A percentile compares a stretch with the other conserved stretches of the same genome.
Conservation (phyloP, 2,797 vertebrate species). For the Myotis daubentonii region DNA sequence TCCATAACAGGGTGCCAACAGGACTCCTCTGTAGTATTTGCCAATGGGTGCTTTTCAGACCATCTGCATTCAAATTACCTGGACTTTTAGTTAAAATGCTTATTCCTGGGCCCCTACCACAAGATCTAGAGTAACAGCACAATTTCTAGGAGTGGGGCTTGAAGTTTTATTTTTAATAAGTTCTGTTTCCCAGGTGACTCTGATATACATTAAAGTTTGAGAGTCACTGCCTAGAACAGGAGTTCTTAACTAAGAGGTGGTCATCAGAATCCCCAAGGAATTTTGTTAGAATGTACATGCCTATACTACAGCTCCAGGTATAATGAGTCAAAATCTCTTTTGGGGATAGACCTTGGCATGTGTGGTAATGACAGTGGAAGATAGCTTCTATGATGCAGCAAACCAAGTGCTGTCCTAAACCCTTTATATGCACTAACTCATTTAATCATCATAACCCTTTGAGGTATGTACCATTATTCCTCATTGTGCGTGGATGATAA, state of each 20-base stretch:
- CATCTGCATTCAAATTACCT: constrained; percentile 1
- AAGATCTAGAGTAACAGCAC: background rate
- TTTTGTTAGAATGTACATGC: background rate
- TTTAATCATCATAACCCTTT: background rate
- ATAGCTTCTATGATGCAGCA: background rate
- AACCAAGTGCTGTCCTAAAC: background rate
- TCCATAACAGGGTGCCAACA: background rate
- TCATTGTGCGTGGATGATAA: background rate
- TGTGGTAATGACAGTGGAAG: background rate
- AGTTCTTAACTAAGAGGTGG: background rate
- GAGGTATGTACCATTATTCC: background rate
- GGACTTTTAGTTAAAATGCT: constrained; percentile 16
- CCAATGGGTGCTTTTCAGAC: background rate
- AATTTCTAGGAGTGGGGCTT: background rate
- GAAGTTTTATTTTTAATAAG: constrained; percentile 31
- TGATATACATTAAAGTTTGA: constrained; percentile 25
- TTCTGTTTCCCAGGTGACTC: background rate
- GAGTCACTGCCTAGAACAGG: background rate
- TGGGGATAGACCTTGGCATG: background rate
- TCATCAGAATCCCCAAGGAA: background rate
- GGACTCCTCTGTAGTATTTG: constrained; percentile 13
- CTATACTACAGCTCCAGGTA: background rate
- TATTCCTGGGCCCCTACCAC: background rate
- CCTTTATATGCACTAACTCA: background rate
- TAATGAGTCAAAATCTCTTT: constrained; percentile 2